Base-by-base conservation (phyloP, 1,140 invertebrate genomes). In the Hylaeus volcanicus region DNA sequence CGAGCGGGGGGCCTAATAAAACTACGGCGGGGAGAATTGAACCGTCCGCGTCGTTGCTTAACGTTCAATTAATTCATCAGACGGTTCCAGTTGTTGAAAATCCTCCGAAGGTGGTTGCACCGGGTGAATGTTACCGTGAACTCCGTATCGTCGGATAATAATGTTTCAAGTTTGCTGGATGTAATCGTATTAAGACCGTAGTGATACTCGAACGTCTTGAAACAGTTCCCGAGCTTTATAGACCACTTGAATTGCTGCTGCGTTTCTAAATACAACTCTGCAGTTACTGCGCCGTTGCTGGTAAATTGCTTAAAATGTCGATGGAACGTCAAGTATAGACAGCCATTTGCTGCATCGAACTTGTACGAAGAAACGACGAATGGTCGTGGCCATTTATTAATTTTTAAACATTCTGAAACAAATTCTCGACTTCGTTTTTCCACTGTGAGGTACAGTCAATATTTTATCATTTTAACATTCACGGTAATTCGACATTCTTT, bases 151-250 rank as follows among this genome's bases (percentile, higher is more conserved):
- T 71, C 69, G 70, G n/a, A 45, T 60, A 72, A 56, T 71, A 71
- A 60, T 60, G 43, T 60, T 72, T 60, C 41, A 5, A n/a, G 8
- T 45, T 26, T 45, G 55, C 3, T 1, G 39, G 41, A 41, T 60
- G 39, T 56, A 71, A 71, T 58, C 69, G 37, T 71, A 71, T 58
- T 71, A 71, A 41, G 53, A 15, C 55, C 15, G 11, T 39, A 71
- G 37, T 8, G 55, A 71, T 71, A 43, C 39, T 58, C 4, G 14
- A 58, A n/a, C 39, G 37, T 43, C 39, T 43, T n/a, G 39, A 43
- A 58, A 71, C 69, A 58, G 55, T 6, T 43, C 58, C 53, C 1
- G 39, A 14, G 58, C 53, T 71, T 39, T 45, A 58, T 1, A 0
- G 9, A 51, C 39, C 69, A 56, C 37, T 58, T 5, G 39, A 58